phyloP scores from a whole-genome alignment of 2,113 vertebrate species.

The Neotoma lepida region DNA sequence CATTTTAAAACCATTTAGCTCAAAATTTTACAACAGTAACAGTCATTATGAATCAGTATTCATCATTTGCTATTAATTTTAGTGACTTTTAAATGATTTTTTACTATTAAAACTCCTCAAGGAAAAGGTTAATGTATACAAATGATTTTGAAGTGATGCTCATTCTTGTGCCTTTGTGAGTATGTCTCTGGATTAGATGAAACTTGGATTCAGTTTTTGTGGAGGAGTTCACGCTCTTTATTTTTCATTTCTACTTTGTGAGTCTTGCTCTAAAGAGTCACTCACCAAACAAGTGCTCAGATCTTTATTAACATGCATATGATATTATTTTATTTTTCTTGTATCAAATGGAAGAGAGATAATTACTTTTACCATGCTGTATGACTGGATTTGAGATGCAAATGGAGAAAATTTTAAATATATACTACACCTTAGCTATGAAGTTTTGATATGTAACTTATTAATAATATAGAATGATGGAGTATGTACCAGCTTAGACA shows the following conservation, averaged over 20 bases:
- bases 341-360: background rate
- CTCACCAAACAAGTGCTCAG: background rate
- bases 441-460: conserved; percentile 27
- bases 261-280: background rate
- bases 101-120: background rate
- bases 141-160: conserved; percentile 1
- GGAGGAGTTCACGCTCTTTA: background rate
- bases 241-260: conserved; percentile 43
- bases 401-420: background rate
- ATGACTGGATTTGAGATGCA: background rate
- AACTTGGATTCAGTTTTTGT: background rate
- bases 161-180: background rate
- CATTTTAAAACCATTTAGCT: conserved; percentile 27
- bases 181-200: background rate
- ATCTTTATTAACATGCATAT: background rate
- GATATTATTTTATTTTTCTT: conserved; percentile 6
- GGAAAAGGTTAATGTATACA: background rate
- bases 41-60: background rate
- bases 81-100: background rate
- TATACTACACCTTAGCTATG: background rate
- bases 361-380: background rate
- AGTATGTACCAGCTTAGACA: background rate
- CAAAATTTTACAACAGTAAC: background rate
- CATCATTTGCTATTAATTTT: background rate
- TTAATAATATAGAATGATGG: background rate